Base-by-base conservation (phyloP, 1,140 invertebrate species). In the Bombus balteatus region DNA sequence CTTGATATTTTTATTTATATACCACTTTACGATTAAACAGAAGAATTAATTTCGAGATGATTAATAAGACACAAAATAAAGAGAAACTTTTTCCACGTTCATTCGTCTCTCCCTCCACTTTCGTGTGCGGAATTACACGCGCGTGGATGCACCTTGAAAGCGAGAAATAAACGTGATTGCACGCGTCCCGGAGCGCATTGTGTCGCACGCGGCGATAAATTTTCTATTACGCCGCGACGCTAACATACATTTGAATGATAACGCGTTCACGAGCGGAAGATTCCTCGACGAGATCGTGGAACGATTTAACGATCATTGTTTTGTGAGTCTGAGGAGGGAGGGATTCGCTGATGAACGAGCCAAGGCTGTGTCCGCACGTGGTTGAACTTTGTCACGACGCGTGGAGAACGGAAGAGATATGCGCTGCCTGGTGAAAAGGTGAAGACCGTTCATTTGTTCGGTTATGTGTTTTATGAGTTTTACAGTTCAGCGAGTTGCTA, bases 101-200 rank as follows among this genome's bases (percentile, higher is more conserved):
- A 0, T 34, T 10, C 9, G 32, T 41, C 13, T 25, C 15, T 78
- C 2, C 1, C 28, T 28, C 37, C 3, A 9, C 3, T n/a, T 59
- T 32, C 15, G 37, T 34, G 32, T 32, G 18, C 10, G 39, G 77
- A 87, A 78, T 78, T 85, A 72, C 73, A 62, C 59, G 71, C 53
- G 39, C 41, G 47, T 25, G 34, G 65, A 77, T 83, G 43, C 76
- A 41, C 79, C 72, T 75, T 75, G 84, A 66, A 37, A 73, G 37
- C 62, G 72, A 82, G 62, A 76, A 86, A 82, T 71, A 75, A 76
- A 77, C 80, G 80, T 77, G 85, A 86, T 83, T 76, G 85, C 85
- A 66, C 74, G 75, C 47, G 47, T 41, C 22, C 34, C 41, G 43
- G 68, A 70, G 79, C 59, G 70, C 43, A 80, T 78, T 83, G 82